phyloP scores from a whole-genome alignment of 2,113 vertebrate species.

The Myotis lucifugus region DNA sequence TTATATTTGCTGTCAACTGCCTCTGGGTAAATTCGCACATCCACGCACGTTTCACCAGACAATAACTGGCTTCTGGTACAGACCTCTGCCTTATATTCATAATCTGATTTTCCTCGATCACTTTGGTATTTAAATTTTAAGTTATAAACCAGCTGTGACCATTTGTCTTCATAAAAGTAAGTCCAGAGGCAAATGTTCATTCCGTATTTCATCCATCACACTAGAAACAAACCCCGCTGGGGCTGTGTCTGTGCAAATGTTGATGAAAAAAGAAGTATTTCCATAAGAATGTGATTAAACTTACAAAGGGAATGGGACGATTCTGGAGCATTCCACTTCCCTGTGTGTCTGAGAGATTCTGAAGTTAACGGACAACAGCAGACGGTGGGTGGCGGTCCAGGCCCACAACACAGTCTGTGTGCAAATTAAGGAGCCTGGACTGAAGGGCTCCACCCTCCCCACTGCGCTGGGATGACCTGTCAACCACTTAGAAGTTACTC shows the following conservation, averaged over 20 bases:
- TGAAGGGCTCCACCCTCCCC: constrained; percentile 69
- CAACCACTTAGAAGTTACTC: constrained; percentile 58
- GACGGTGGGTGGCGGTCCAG: constrained; percentile 52
- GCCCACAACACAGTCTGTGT: constrained; percentile 43
- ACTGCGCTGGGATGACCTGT: constrained; percentile 64
- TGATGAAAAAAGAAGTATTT: constrained; percentile 61
- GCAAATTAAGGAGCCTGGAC: constrained; percentile 70
- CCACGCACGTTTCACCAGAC: not conserved
- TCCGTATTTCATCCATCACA: constrained; percentile 48
- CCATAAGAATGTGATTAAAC: constrained; percentile 37
- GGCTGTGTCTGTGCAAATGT: not conserved
- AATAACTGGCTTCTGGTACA: not conserved
- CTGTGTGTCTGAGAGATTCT: constrained; percentile 70
- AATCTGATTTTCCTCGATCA: constrained; percentile 33
- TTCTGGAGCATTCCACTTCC: constrained; percentile 63
- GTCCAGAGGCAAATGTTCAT: constrained; percentile 22
- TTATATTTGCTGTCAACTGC: not conserved
- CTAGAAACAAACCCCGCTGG: constrained; percentile 34
- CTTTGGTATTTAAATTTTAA: constrained; percentile 67
- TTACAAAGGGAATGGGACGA: constrained; percentile 60
- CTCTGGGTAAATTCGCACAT: not conserved
- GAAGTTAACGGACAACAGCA: constrained; percentile 76
- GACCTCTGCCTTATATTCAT: not conserved
- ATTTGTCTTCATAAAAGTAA: constrained; percentile 64
- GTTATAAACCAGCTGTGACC: constrained; percentile 48